A percentile compares a stretch with the other conserved stretches of the same genome.
These are phyloP conservation scores for Lampris megalopsis DNA, from an alignment of 2,113 vertebrate genomes.

Conservation along the genomic window DNA sequence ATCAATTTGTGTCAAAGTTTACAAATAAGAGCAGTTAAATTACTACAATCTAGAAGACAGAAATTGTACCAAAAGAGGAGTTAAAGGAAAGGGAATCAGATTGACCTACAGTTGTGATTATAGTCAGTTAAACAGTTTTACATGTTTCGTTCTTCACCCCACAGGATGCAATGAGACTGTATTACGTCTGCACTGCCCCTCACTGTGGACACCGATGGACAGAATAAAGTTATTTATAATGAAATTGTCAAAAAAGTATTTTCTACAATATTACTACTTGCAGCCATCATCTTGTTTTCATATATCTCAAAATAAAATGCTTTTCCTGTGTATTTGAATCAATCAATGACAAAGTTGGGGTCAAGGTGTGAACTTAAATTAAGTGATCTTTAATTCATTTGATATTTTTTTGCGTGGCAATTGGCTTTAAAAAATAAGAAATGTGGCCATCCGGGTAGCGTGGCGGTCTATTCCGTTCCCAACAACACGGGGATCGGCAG, in stretches of 20 bases:
- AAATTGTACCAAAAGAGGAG: neutral
- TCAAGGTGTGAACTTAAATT: neutral
- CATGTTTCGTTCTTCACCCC: slow-evolving; percentile 11
- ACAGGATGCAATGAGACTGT: slow-evolving; percentile 93
- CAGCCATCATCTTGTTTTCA: neutral
- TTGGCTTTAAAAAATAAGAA: slow-evolving; percentile 13
- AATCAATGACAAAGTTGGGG: neutral
- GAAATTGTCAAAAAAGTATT: slow-evolving; percentile 8
- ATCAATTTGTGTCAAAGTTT: no score
- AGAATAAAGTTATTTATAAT: slow-evolving; percentile 79
- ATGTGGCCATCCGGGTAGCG: neutral
- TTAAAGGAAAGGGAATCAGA: no score
- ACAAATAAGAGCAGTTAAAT: neutral
- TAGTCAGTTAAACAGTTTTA: neutral
- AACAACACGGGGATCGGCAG: no score
- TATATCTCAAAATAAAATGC: neutral
- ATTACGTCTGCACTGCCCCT: slow-evolving; percentile 94
- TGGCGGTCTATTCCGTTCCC: no score
- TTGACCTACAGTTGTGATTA: no score
- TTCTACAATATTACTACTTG: slow-evolving; percentile 7
- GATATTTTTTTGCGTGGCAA: neutral
- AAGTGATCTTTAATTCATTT: neutral
- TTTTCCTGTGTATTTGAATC: neutral
- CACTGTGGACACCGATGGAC: slow-evolving; percentile 96
- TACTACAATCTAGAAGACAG: neutral